Evolutionary conservation across 2,888 invertebrate genomes (phyloP).

Genomic region (Lasioglossum vierecki): DNA sequence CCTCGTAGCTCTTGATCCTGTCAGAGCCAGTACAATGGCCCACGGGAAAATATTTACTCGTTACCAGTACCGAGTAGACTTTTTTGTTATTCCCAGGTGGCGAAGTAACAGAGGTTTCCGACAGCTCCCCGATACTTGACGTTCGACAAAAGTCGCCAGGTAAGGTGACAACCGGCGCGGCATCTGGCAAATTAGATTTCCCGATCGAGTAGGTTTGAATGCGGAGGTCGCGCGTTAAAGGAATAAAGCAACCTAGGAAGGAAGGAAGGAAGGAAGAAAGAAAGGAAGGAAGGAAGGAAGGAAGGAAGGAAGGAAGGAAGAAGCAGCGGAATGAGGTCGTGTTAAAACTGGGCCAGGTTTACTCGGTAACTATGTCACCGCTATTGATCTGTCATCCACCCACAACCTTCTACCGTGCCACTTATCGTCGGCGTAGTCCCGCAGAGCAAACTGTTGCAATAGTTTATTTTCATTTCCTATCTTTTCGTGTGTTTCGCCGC

Average conservation of each 20-base stretch:
- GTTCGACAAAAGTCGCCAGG: not conserved
- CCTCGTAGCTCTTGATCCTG: not conserved
- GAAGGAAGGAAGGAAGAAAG: slow-evolving; percentile 48
- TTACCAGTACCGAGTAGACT: not conserved
- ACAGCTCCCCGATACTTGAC: not conserved
- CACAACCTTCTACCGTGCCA: slow-evolving; percentile 67
- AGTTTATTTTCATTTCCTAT: slow-evolving; percentile 67
- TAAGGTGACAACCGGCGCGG: not conserved
- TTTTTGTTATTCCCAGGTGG: not conserved
- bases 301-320: slow-evolving; percentile 56
- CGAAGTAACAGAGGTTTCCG: not conserved
- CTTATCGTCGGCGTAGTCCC: slow-evolving; percentile 63
- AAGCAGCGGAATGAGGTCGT: slow-evolving; percentile 77
- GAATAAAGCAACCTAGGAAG: slow-evolving; percentile 30
- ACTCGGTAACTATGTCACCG: slow-evolving; percentile 83
- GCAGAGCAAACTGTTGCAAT: slow-evolving; percentile 74
- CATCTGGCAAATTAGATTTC: slow-evolving; percentile 28
- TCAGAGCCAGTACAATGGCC: not conserved
- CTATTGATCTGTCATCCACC: slow-evolving; percentile 78
- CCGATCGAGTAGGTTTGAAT: slow-evolving; percentile 23
- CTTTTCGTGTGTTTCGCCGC: slow-evolving; percentile 10
- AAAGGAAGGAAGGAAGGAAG: slow-evolving; percentile 50
- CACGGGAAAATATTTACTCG: not conserved
- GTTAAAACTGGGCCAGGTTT: slow-evolving; percentile 82
- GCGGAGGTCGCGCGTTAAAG: slow-evolving; percentile 36